Base-by-base conservation (phyloP, 2,113 vertebrate genomes). In the Lipotes vexillifer region DNA sequence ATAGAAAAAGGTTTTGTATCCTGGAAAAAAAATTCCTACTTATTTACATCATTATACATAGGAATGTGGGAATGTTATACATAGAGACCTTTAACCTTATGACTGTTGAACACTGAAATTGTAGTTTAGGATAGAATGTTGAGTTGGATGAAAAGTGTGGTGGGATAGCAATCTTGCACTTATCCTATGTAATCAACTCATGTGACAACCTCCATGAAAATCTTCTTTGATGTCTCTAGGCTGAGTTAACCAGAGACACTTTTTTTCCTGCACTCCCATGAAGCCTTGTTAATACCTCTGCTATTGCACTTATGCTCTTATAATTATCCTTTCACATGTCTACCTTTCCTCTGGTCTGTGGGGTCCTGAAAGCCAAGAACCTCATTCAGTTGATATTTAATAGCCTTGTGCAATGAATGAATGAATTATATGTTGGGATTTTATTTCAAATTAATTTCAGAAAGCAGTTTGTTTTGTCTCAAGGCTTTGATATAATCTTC, bases 381-480 rank as follows among this genome's bases (percentile, higher is more conserved):
- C 75, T 94, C 61, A n/a, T 69, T 68, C 33, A 8, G 29, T 78
- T 92, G 20, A 33, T 33, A 41, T 66, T 77, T 83, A 83, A 55
- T 52, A 52, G 89, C 29, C 57, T 72, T 72, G 29, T 44, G 13
- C 38, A 77, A 5, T 68, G 41, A 66, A 66, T 66, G 55, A 38
- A n/a, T 92, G 88, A 83, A 1, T 96, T 89, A 15, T 18, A 14
- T 65, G 6, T 65, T 88, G 55, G 38, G 8, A 25, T 71, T 92
- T 96, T 86, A 59, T 72, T 90, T 89, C 77, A 87, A 41, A 52
- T 68, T 88, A 49, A 36, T 95, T 97, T 96, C 78, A 92, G 69
- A 87, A 75, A 80, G 72, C 25, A 55, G 15, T 86, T 86, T 96
- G n/a, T 75, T 95, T 93, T 94, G 68, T 85, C 52, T 80, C 78